These are phyloP conservation scores for Australoheros facetus DNA, from an alignment of 2,797 vertebrate genomes.

Conservation along the genomic window DNA sequence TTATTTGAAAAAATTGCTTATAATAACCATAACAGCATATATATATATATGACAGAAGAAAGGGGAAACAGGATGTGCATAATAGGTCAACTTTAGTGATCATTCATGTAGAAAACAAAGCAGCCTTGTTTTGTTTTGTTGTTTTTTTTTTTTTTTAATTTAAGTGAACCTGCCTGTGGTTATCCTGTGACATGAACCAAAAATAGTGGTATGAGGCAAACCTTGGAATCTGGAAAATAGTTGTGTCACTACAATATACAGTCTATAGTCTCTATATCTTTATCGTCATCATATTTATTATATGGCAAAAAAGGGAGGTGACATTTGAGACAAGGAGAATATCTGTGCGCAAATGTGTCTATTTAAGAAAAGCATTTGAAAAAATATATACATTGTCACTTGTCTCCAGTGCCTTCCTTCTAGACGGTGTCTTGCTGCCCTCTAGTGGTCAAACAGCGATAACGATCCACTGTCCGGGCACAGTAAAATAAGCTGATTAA, in stretches of 20 bases:
- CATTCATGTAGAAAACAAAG: neutral
- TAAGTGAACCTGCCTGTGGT: neutral
- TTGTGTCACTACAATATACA: too few species aligned
- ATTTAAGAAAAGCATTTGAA: neutral
- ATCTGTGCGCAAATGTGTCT: neutral
- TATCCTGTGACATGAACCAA: too few species aligned
- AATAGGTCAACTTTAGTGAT: neutral
- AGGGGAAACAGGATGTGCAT: accelerated
- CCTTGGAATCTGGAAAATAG: too few species aligned
- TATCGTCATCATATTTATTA: neutral
- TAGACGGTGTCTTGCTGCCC: conserved; percentile 54
- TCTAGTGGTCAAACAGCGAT: conserved; percentile 45
- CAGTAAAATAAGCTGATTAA: neutral
- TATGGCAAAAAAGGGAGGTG: neutral
- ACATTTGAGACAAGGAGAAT: neutral
- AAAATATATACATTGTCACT: neutral
- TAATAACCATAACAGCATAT: neutral
- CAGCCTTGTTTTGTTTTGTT: neutral
- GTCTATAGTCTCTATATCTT: too few species aligned
- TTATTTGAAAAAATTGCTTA: neutral
- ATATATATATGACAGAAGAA: neutral
- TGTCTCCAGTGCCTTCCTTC: neutral
- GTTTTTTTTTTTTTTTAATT: neutral
- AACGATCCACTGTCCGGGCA: neutral
- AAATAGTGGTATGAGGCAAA: too few species aligned